Conservation (phyloP, 2,113 vertebrate species). For the Anser brachyrhynchus region DNA sequence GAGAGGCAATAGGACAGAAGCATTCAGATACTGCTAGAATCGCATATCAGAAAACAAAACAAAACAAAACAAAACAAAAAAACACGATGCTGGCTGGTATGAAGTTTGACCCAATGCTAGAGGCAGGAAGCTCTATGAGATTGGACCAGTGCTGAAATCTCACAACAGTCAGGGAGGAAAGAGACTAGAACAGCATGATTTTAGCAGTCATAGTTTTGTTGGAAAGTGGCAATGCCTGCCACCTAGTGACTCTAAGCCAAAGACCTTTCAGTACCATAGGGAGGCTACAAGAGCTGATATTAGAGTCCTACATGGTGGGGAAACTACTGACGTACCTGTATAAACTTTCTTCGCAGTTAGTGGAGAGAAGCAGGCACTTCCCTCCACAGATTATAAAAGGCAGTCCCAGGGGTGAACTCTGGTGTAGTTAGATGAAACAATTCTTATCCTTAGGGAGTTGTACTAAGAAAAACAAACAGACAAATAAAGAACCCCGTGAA, state of each 20-base stretch:
- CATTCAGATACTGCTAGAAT: background rate
- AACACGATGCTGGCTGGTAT: background rate
- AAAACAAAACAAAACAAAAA: background rate
- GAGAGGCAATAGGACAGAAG: background rate
- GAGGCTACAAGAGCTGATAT: background rate
- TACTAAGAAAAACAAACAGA: background rate
- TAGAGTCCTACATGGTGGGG: background rate
- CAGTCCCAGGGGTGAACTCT: background rate
- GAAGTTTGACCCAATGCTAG: background rate
- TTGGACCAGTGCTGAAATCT: background rate
- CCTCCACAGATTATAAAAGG: background rate
- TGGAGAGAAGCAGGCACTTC: background rate
- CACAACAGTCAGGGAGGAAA: background rate
- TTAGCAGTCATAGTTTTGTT: background rate
- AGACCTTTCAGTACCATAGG: background rate
- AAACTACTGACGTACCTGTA: background rate
- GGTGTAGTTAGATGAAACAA: background rate
- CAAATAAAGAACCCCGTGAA: background rate
- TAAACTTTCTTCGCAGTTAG: background rate
- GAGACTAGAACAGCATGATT: background rate
- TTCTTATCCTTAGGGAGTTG: background rate
- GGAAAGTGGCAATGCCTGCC: conserved; percentile 37
- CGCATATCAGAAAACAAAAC: background rate
- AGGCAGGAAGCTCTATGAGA: background rate
- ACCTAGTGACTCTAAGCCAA: conserved; percentile 34